Evolutionary conservation across 2,113 vertebrate genomes (phyloP), one percentile per base, ranked within the genome.

Genomic region (Emydocephalus ijimae): DNA sequence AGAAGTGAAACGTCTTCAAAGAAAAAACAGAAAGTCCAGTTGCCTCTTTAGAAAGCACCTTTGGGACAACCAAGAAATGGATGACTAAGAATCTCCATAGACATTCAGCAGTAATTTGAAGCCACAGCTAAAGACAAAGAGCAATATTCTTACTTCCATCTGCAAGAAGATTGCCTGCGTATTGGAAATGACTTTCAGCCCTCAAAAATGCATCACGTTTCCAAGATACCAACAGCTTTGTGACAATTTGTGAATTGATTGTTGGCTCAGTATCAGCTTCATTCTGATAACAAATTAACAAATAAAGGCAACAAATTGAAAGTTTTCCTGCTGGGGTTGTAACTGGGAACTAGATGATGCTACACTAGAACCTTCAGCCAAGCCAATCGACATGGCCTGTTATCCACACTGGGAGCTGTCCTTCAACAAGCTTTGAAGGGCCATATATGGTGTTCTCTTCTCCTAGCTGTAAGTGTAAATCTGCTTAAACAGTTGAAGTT

Each of bases 181-280:
- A 92, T 26, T 95, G 95, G 88, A 92, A 85, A 90, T 93, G 95
- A 26, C 92, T 95, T 94, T 94, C 85, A 90, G 91, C 29, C 0
- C 93, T 87, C 94, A 9, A 39, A 93, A 93, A 91, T 85, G 2
- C 59, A 52, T 43, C 88, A 91, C 94, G 93, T 95, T 95, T 96
- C 93, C 92, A 97, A 96, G 95, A 97, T 96, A 95, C 95, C 96
- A 95, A 95, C 91, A 95, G 94, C 39, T 94, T 96, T 94, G 95
- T 89, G 96, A 39, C 96, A 96, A 95, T 94, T 94, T 95, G 89
- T 95, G 93, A 96, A 95, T 96, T 93, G 91, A 92, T 88, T 97
- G 95, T 96, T 96, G 96, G 95, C 94, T 97, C 97, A 95, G 94
- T 95, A 94, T 34, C 21, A 93, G 54, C 91, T 96, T 95, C 95